phyloP scores from a whole-genome alignment of 2,888 invertebrate species.

The Seira musarum region DNA sequence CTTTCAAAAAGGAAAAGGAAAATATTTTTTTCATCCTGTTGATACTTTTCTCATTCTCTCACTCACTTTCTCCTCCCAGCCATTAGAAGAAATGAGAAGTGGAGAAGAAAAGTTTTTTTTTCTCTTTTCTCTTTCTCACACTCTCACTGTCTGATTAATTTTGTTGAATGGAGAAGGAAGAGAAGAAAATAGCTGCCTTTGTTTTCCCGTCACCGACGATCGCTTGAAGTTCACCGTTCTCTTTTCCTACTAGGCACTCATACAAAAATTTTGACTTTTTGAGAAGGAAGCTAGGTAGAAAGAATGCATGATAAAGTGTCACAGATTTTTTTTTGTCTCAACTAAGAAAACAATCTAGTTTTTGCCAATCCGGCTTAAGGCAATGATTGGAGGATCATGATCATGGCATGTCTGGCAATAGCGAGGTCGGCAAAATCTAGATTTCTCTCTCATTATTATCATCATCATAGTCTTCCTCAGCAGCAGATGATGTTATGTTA shows the following conservation, averaged over 20 bases:
- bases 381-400: too few relatives aligned
- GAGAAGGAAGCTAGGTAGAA: neutral
- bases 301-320: neutral
- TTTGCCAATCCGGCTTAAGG: too few relatives aligned
- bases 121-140: neutral
- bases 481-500: neutral
- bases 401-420: neutral
- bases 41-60: slow-evolving; percentile 8
- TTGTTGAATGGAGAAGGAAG: neutral
- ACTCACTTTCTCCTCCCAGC: neutral
- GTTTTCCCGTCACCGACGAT: neutral
- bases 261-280: neutral
- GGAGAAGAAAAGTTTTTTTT: neutral
- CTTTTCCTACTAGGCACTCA: slow-evolving; percentile 1
- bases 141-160: neutral
- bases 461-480: neutral
- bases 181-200: neutral
- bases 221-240: slow-evolving; percentile 6
- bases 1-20: neutral
- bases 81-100: neutral
- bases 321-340: neutral
- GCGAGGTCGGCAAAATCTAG: neutral
- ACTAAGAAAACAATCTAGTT: too few relatives aligned
- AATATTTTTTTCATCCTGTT: neutral
- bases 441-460: neutral